Percentiles rank a stretch among this genome's conserved stretches.
Evolutionary conservation across 2,888 invertebrate species (phyloP).

Genomic region (Eilema depressum): DNA sequence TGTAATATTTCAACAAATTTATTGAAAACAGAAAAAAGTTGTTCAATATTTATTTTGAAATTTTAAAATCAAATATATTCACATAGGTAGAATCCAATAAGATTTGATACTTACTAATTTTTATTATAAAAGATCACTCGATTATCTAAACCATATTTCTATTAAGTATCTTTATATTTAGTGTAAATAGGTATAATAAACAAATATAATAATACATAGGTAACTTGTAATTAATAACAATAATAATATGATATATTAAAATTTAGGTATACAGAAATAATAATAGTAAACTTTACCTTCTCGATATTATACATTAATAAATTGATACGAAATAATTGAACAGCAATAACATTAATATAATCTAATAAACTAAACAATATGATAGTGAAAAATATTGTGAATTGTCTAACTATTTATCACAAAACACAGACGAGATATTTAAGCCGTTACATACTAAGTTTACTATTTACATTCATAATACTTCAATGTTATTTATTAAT

Average conservation of each 20-base stretch:
- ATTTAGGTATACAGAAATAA: background rate
- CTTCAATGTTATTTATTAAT: slow-evolving; percentile 46
- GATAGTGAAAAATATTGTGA: slow-evolving; percentile 28
- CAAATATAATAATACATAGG: background rate
- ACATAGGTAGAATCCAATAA: background rate
- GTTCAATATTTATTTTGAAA: background rate
- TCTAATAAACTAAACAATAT: slow-evolving; percentile 10
- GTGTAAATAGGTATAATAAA: background rate
- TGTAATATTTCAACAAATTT: background rate
- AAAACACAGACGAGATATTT: slow-evolving; percentile 70
- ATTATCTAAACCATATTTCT: background rate
- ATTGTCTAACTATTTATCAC: slow-evolving; percentile 65
- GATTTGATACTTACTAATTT: slow-evolving; percentile 1
- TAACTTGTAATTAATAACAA: background rate
- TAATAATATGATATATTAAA: background rate
- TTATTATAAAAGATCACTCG: slow-evolving; percentile 6
- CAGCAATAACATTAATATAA: slow-evolving; percentile 22
- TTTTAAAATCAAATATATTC: background rate
- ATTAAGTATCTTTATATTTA: slow-evolving; percentile 4
- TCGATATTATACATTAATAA: background rate
- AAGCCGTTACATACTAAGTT: slow-evolving; percentile 53
- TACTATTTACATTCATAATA: slow-evolving; percentile 46
- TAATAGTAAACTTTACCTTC: background rate
- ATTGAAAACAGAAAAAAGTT: background rate
- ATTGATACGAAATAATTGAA: background rate